These are phyloP conservation scores for Lamellibrachia satsuma DNA, from an alignment of 2,888 invertebrate genomes.

Conservation along the genomic window DNA sequence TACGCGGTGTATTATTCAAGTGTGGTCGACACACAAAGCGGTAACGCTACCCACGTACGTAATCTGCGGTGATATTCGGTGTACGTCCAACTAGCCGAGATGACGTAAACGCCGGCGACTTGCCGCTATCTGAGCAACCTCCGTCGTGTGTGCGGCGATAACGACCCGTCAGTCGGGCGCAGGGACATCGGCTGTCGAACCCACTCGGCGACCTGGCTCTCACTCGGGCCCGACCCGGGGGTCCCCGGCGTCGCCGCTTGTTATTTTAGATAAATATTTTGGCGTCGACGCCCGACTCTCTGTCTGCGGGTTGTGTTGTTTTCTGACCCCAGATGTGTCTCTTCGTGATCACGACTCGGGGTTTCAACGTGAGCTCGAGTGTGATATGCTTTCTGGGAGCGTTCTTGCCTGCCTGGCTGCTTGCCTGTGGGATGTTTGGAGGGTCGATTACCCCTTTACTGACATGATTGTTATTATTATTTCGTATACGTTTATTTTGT, in stretches of 20 bases:
- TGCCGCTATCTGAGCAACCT: neutral
- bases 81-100: neutral
- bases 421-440: neutral
- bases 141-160: neutral
- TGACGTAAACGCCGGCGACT: neutral
- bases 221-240: neutral
- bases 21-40: neutral
- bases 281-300: neutral
- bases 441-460: too few relatives aligned
- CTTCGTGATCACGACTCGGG: neutral
- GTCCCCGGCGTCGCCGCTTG: neutral
- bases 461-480: too few relatives aligned
- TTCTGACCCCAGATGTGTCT: neutral
- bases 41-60: neutral
- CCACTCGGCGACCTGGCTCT: neutral
- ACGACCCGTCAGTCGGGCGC: neutral
- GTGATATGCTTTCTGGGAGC: neutral
- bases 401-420: neutral
- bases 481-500: too few relatives aligned
- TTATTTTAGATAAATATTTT: slow-evolving; percentile 10
- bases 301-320: neutral
- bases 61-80: neutral
- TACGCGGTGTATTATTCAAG: neutral
- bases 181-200: neutral
- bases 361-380: neutral